A percentile compares a stretch with the other conserved stretches of the same genome.
These are phyloP conservation scores for Manis javanica DNA, from an alignment of 2,797 vertebrate genomes.

Conservation along the genomic window DNA sequence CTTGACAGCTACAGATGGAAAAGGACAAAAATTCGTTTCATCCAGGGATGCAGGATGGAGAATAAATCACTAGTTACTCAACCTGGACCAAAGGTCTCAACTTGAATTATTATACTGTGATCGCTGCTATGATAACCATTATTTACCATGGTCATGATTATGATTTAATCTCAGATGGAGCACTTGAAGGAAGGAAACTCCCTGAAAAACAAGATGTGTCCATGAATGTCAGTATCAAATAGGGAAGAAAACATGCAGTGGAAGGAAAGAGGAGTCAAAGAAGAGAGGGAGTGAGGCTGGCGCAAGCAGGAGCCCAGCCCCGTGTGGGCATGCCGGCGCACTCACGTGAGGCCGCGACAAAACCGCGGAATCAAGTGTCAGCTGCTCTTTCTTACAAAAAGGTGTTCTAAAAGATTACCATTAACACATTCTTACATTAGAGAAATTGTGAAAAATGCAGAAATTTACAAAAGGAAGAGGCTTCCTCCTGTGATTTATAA, in stretches of 20 bases:
- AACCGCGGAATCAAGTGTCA: neutral
- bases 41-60: neutral
- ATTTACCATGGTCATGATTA: neutral
- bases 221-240: neutral
- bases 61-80: constrained; percentile 64
- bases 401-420: neutral
- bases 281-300: neutral
- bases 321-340: rapidly evolving
- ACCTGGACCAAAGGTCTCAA: neutral
- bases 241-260: neutral
- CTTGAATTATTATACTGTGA: rapidly evolving
- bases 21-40: neutral
- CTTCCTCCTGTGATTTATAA: too few relatives aligned
- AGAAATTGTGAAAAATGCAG: neutral
- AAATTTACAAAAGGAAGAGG: neutral
- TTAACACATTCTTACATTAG: neutral
- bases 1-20: neutral
- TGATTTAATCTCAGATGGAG: neutral
- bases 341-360: rapidly evolving
- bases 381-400: neutral
- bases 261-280: neutral
- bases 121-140: neutral
- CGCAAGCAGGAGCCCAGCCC: neutral
- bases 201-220: neutral
- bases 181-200: neutral